Conservation (phyloP, 2,888 invertebrate species). For the Pogonocherus hispidulus region DNA sequence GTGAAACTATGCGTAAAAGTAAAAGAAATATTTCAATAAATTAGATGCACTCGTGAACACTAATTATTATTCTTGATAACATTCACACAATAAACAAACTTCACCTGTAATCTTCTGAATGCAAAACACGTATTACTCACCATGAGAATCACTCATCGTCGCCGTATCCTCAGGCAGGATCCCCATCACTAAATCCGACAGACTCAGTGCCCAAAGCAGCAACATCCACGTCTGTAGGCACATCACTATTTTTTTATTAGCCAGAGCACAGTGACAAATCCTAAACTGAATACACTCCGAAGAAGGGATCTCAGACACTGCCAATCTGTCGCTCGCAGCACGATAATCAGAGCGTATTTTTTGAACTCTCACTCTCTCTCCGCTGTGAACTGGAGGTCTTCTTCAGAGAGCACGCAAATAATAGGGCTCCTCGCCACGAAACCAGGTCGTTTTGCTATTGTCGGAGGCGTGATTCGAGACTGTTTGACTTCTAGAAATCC, state of each 20-base stretch:
- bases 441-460: constrained; percentile 60
- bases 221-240: constrained; percentile 64
- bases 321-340: constrained; percentile 53
- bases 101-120: not conserved
- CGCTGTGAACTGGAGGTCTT: constrained; percentile 48
- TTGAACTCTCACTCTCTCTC: constrained; percentile 52
- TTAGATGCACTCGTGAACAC: no score
- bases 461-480: constrained; percentile 44
- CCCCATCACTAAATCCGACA: constrained; percentile 58
- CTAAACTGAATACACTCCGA: constrained; percentile 2
- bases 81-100: not conserved
- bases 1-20: constrained; percentile 45
- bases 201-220: constrained; percentile 64
- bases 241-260: constrained; percentile 50
- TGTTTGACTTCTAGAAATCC: constrained; percentile 52
- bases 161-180: constrained; percentile 63
- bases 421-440: constrained; percentile 52
- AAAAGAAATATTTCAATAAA: constrained; percentile 30
- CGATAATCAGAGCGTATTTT: constrained; percentile 60
- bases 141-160: constrained; percentile 50
- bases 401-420: constrained; percentile 41
- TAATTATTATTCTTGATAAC: not conserved
- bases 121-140: constrained; percentile 44
- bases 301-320: constrained; percentile 36
- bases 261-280: constrained; percentile 8